A percentile compares a stretch with the other conserved stretches of the same genome.
Conservation (phyloP, 2,888 invertebrate species). For the Sericinus montela region DNA sequence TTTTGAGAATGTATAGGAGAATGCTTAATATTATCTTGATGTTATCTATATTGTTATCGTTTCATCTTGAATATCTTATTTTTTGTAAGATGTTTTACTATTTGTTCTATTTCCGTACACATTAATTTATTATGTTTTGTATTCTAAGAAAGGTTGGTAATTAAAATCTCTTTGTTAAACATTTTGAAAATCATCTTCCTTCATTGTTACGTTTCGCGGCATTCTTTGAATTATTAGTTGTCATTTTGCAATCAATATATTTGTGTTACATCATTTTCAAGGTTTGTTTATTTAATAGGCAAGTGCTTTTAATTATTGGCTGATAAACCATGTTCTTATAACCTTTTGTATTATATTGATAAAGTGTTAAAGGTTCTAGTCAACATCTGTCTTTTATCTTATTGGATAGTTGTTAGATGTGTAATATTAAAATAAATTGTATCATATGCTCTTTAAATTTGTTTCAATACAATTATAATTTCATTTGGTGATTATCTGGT, state of each 20-base stretch:
- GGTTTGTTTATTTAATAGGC: slow-evolving; percentile 22
- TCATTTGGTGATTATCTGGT: too few species aligned
- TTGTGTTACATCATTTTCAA: slow-evolving; percentile 31
- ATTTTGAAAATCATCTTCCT: slow-evolving; percentile 15
- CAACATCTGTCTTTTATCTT: neutral
- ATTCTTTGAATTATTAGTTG: slow-evolving; percentile 4
- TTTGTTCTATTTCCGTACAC: slow-evolving; percentile 33
- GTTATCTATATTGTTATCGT: slow-evolving; percentile 65
- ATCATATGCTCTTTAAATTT: neutral
- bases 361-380: slow-evolving; percentile 14
- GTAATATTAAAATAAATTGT: neutral
- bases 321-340: slow-evolving; percentile 43
- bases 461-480: too few species aligned
- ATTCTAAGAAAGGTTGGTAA: slow-evolving; percentile 62
- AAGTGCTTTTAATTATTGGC: slow-evolving; percentile 23
- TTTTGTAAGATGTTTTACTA: slow-evolving; percentile 34
- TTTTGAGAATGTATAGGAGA: slow-evolving; percentile 28
- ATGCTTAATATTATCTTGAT: slow-evolving; percentile 56
- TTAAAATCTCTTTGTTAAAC: slow-evolving; percentile 24
- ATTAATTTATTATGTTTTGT: slow-evolving; percentile 56
- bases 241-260: slow-evolving; percentile 5
- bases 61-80: slow-evolving; percentile 52
- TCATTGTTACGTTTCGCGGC: slow-evolving; percentile 5
- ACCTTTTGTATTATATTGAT: slow-evolving; percentile 32
- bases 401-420: slow-evolving; percentile 1